Evolutionary conservation across 2,113 vertebrate genomes (phyloP).

Genomic region (human (Homo sapiens)): DNA sequence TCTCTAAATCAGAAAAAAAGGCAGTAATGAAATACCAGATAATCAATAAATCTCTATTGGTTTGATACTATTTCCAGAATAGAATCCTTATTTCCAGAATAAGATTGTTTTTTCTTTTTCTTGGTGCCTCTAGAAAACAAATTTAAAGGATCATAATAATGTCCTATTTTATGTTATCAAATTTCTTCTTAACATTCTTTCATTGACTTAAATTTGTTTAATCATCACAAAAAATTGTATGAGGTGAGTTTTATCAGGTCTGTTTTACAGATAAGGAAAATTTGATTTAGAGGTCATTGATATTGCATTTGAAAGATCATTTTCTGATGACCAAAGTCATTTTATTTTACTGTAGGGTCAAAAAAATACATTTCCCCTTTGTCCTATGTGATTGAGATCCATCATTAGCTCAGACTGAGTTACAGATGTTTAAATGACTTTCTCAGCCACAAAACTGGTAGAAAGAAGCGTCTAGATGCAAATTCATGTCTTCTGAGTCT

Average conservation of each 20-base stretch:
- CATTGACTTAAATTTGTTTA: not conserved
- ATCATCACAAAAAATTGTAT: not conserved
- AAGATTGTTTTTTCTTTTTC: not conserved
- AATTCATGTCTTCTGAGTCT: not conserved
- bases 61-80: not conserved
- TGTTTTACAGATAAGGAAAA: not conserved
- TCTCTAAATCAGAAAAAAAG: not conserved
- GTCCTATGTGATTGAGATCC: not conserved
- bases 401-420: not conserved
- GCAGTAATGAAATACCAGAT: not conserved
- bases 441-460: not conserved
- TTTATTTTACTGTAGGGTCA: not conserved
- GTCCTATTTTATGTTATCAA: not conserved
- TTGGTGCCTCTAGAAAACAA: not conserved
- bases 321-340: not conserved
- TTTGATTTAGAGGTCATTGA: not conserved
- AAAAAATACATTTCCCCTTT: not conserved
- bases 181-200: constrained; percentile 14
- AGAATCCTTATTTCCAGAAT: not conserved
- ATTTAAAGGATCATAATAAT: not conserved
- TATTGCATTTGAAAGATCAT: not conserved
- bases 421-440: not conserved
- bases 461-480: not conserved
- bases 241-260: not conserved
- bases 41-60: not conserved